phyloP scores from a whole-genome alignment of 2,888 invertebrate species.

The Campoplex nolae region DNA sequence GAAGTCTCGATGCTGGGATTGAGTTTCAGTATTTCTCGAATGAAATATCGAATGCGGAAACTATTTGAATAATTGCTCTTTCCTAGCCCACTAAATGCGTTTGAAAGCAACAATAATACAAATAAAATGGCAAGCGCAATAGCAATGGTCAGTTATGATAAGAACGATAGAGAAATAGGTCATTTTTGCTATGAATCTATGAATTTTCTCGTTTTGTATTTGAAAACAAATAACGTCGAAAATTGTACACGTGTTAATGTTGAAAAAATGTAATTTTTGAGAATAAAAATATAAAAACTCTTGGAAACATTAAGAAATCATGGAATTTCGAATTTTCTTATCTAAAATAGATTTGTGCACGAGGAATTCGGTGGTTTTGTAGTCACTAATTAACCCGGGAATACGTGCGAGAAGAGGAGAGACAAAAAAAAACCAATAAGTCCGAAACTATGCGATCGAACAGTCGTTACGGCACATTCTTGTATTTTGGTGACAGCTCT shows the following conservation, averaged over 20 bases:
- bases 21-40: neutral
- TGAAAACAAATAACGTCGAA: neutral
- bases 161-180: neutral
- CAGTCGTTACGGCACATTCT: neutral
- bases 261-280: neutral
- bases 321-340: conserved; percentile 2
- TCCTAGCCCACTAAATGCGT: neutral
- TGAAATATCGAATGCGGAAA: neutral
- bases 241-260: neutral
- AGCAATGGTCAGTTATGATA: neutral
- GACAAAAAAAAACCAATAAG: neutral
- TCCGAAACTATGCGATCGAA: neutral
- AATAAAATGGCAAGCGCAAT: neutral
- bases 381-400: neutral
- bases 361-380: neutral
- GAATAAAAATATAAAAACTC: neutral
- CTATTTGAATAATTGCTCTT: neutral
- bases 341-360: neutral
- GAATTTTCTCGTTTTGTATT: neutral
- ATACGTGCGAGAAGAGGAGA: no score
- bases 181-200: neutral
- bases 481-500: neutral
- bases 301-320: conserved; percentile 10
- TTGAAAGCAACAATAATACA: neutral
- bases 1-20: neutral